Evolutionary conservation across 2,797 vertebrate genomes (phyloP), one percentile per base, ranked within the genome.

Genomic region (Sparus aurata): DNA sequence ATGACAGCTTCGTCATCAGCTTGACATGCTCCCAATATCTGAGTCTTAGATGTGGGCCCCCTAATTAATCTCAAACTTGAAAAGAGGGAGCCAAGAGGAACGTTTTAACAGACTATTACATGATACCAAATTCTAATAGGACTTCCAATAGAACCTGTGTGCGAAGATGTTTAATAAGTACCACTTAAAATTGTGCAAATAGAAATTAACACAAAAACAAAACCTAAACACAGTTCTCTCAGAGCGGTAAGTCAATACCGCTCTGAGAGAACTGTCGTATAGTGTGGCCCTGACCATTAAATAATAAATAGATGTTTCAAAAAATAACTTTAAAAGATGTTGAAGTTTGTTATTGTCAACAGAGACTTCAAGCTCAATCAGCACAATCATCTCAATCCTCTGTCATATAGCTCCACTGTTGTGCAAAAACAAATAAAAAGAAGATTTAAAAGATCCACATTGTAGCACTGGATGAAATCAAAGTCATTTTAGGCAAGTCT

Each of bases 1-100:
- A 79, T 77, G 62, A 68, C 57, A 80, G 62, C 69, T 72, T 66
- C 80, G 70, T 84, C 75, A 79, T 82, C 49, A 66, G n/a, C 41
- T 6, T 90, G 66, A 71, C 70, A 18, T 47, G 45, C 52, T 46
- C 65, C 17, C 75, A 41, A 66, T 58, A 49, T 78, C 45, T 25
- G 22, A 84, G 52, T 75, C 71, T 59, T 47, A 49, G 23, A 75
- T 68, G 17, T 34, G 46, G 13, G 23, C 9, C 34, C 38, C 12
- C 55, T 79, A 80, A 84, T 84, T 82, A 78, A 72, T 80, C 73
- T 59, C 8, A 23, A 23, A 55, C 43, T 61, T 23, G 50, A 23
- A 75, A 25, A 65, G 22, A 43, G 10, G 27, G 55, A 70, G 62
- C 34, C 49, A 41, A 23, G 15, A 58, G 12, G 30, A 71, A 27